A percentile compares a stretch with the other conserved stretches of the same genome.
phyloP scores from a whole-genome alignment of 2,797 vertebrate genomes.

The Darevskia mixta region DNA sequence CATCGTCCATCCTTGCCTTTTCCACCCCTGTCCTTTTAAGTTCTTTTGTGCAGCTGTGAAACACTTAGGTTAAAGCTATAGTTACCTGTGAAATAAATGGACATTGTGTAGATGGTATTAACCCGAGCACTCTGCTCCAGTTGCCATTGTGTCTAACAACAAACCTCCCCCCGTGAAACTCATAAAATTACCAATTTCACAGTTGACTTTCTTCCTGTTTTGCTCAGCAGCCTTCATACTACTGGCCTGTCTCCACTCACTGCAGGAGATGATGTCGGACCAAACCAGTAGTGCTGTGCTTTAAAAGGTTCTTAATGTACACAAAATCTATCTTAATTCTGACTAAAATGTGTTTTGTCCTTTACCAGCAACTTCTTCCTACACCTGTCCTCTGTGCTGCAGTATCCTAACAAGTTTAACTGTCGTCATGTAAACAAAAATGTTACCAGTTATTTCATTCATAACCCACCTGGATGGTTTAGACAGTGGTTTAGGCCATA shows the following conservation, averaged over 20 bases:
- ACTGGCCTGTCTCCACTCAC: conserved; percentile 85
- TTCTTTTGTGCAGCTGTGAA: conserved; percentile 33
- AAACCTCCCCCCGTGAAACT: conserved; percentile 84
- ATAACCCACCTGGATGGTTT: neutral
- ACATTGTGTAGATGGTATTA: conserved; percentile 75
- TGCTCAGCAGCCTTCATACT: conserved; percentile 85
- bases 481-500: neutral
- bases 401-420: neutral
- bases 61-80: conserved; percentile 72
- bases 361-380: conserved; percentile 63
- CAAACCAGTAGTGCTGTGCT: conserved; percentile 77
- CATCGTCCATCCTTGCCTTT: neutral
- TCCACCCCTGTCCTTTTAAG: conserved; percentile 27
- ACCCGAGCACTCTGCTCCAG: conserved; percentile 80
- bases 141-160: conserved; percentile 84
- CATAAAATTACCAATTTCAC: conserved; percentile 89
- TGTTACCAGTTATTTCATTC: neutral
- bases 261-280: conserved; percentile 83
- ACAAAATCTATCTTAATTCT: conserved; percentile 76
- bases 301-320: conserved; percentile 78
- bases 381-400: conserved; percentile 24
- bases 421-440: neutral
- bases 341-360: conserved; percentile 73
- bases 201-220: conserved; percentile 87
- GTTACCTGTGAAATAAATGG: conserved; percentile 78